phyloP scores from a whole-genome alignment of 2,888 invertebrate genomes.

The Brachyopa scutellaris region DNA sequence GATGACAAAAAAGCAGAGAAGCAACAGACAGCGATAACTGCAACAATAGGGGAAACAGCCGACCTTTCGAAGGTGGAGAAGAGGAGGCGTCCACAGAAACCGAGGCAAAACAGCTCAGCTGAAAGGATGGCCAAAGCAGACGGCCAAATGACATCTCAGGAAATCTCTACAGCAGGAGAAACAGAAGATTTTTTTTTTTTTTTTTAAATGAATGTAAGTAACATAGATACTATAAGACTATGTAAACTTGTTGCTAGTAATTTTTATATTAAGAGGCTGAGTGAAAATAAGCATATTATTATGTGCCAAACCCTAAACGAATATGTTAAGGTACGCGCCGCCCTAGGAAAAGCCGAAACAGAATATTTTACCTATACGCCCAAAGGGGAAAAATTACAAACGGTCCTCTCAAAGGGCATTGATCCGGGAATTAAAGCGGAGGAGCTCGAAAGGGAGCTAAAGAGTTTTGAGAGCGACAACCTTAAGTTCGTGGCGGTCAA shows the following conservation, averaged over 20 bases:
- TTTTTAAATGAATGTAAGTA: neutral
- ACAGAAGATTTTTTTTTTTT: too few relatives aligned
- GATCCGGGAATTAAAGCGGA: neutral
- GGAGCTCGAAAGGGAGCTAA: neutral
- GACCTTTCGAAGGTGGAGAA: too few relatives aligned
- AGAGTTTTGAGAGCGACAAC: neutral
- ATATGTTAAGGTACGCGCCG: neutral
- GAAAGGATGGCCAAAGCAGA: too few relatives aligned
- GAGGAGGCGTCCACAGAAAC: too few relatives aligned
- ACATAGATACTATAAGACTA: neutral
- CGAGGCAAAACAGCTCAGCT: too few relatives aligned
- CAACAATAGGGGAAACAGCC: too few relatives aligned
- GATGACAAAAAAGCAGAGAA: too few relatives aligned
- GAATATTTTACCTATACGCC: neutral
- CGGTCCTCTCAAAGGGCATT: neutral
- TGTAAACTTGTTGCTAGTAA: neutral
- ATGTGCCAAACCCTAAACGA: neutral
- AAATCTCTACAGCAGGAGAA: too few relatives aligned
- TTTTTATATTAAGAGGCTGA: neutral
- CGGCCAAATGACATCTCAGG: too few relatives aligned
- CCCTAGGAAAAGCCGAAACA: neutral
- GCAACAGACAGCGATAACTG: too few relatives aligned
- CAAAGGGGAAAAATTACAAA: too few relatives aligned
- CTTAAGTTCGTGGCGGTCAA: too few relatives aligned
- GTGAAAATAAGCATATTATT: neutral